These are phyloP conservation scores for Hoplostethus mediterraneus DNA, from an alignment of 2,797 vertebrate genomes.

Conservation along the genomic window DNA sequence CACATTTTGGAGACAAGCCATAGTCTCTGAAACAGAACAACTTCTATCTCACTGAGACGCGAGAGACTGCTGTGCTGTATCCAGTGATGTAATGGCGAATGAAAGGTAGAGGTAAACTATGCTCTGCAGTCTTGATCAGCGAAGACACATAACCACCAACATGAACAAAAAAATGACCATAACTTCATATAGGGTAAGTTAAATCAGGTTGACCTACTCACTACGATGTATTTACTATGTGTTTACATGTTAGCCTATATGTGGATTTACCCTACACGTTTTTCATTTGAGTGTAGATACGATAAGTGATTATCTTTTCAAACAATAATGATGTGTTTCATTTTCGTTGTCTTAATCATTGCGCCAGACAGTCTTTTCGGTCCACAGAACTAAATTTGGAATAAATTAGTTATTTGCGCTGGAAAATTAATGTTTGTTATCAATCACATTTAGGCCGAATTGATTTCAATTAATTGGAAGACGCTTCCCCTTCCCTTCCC, in stretches of 20 bases:
- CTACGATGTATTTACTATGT: too few relatives aligned
- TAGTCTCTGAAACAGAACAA: conserved; percentile 1
- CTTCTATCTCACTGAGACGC: not conserved
- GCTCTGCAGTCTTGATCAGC: not conserved
- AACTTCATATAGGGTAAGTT: too few relatives aligned
- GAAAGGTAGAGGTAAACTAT: too few relatives aligned
- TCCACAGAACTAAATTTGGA: conserved; percentile 41
- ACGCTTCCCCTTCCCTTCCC: conserved; percentile 17
- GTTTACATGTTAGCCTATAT: too few relatives aligned
- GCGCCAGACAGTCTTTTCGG: conserved; percentile 26
- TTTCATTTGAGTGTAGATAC: not conserved
- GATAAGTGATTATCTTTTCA: conserved; percentile 18
- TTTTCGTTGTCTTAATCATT: conserved; percentile 38
- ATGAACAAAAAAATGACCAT: too few relatives aligned
- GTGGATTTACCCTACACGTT: not conserved
- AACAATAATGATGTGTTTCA: conserved; percentile 50
- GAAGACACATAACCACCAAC: not conserved
- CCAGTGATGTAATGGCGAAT: not conserved
- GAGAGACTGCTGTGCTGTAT: conserved; percentile 1
- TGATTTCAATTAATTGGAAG: conserved; percentile 76
- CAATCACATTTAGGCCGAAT: conserved; percentile 77
- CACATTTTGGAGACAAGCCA: conserved; percentile 33
- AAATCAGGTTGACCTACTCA: too few relatives aligned
- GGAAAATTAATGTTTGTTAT: conserved; percentile 64
- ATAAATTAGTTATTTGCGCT: conserved; percentile 61